phyloP scores from a whole-genome alignment of 2,888 invertebrate species.

The Cancer borealis region DNA sequence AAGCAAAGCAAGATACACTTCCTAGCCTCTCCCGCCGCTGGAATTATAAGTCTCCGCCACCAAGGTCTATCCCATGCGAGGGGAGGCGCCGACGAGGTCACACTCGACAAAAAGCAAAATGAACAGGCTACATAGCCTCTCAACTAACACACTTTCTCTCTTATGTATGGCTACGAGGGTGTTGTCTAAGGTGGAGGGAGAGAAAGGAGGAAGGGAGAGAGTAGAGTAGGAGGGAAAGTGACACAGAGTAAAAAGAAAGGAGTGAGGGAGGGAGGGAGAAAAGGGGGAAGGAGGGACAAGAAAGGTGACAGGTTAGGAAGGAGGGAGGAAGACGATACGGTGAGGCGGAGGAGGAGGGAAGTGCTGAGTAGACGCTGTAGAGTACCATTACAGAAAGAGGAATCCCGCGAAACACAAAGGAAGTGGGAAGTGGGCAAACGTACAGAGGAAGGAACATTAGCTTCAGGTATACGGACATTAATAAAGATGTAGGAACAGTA shows the following conservation, averaged over 20 bases:
- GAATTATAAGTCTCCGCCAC: neutral
- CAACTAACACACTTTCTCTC: constrained; percentile 26
- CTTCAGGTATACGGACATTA: neutral
- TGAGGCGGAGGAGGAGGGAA: constrained; percentile 7
- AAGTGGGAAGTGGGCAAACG: neutral
- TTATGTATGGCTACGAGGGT: neutral
- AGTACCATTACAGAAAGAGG: neutral
- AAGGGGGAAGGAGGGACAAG: neutral
- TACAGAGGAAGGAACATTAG: neutral
- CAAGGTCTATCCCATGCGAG: neutral
- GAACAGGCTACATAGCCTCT: neutral
- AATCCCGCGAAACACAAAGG: neutral
- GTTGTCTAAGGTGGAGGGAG: neutral
- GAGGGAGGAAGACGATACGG: neutral
- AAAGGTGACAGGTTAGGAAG: neutral
- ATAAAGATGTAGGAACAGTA: constrained; percentile 21
- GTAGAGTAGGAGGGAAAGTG: neutral
- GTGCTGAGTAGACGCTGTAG: neutral
- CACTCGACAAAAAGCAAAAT: constrained; percentile 8
- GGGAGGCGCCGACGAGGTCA: neutral
- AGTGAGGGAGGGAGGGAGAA: neutral
- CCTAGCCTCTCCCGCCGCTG: neutral
- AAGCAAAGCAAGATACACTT: neutral
- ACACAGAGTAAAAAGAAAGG: neutral
- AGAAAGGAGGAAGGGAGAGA: neutral